Conservation (phyloP, 2,888 invertebrate genomes). For the Scotopteryx bipunctaria region DNA sequence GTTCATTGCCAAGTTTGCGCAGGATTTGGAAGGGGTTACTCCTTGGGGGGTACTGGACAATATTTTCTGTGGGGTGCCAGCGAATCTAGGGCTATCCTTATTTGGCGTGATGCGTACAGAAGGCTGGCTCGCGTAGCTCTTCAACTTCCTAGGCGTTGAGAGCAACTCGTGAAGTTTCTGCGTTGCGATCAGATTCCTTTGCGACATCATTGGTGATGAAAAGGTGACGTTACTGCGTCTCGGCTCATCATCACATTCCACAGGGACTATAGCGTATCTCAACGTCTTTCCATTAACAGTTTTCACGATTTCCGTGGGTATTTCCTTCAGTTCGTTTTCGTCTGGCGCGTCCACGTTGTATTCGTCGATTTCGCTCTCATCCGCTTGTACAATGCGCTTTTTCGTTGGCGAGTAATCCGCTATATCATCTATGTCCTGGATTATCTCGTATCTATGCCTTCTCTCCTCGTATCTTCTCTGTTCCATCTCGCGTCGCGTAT, state of each 20-base stretch:
- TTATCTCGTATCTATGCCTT: constrained; percentile 82
- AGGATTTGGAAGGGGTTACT: constrained; percentile 76
- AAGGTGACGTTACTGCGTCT: constrained; percentile 69
- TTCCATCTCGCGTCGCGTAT: constrained; percentile 54
- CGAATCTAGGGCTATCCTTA: constrained; percentile 57
- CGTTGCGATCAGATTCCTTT: constrained; percentile 87
- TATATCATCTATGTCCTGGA: constrained; percentile 71
- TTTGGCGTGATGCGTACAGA: constrained; percentile 74
- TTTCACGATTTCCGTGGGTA: constrained; percentile 83
- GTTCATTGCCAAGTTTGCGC: constrained; percentile 65
- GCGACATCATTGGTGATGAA: constrained; percentile 73
- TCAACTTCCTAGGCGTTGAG: constrained; percentile 87
- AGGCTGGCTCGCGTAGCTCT: constrained; percentile 77
- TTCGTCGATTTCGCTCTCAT: constrained; percentile 73
- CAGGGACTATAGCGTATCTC: constrained; percentile 84
- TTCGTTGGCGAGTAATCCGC: constrained; percentile 76
- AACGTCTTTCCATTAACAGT: constrained; percentile 84
- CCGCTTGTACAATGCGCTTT: constrained; percentile 73
- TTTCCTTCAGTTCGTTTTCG: constrained; percentile 82
- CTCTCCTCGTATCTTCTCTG: constrained; percentile 44
- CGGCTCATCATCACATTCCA: constrained; percentile 80
- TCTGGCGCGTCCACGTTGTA: constrained; percentile 82
- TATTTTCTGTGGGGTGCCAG: constrained; percentile 59
- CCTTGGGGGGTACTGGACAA: constrained; percentile 69
- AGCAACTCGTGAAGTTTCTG: constrained; percentile 90